Evolutionary conservation across 2,113 vertebrate species (phyloP).

Genomic region (Ciconia boyciana): DNA sequence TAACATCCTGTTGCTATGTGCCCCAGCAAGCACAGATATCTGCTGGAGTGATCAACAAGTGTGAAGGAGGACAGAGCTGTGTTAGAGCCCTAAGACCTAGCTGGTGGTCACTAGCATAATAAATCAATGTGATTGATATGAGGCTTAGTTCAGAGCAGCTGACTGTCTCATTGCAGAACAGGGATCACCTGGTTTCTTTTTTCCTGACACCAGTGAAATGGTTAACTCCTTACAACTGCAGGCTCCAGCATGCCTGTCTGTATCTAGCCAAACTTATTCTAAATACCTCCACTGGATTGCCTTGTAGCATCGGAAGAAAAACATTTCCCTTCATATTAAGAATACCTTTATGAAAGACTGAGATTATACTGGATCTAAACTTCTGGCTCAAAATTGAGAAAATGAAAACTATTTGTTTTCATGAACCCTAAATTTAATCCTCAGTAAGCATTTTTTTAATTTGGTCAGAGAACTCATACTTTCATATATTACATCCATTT

Average conservation of each 20-base stretch:
- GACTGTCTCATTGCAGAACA: background rate
- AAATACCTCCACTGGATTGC: background rate
- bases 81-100: background rate
- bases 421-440: background rate
- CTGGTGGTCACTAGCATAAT: background rate
- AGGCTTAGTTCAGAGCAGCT: background rate
- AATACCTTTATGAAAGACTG: background rate
- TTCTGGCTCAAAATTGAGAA: background rate
- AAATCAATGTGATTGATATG: background rate
- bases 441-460: background rate
- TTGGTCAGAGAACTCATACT: background rate
- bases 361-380: background rate
- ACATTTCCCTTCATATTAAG: background rate
- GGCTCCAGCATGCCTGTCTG: background rate
- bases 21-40: background rate
- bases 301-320: accelerated
- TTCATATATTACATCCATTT: background rate
- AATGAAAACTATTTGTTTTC: background rate
- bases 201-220: background rate
- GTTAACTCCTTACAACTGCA: background rate
- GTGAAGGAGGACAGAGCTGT: background rate
- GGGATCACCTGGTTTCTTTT: background rate
- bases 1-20: background rate
- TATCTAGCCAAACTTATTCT: background rate
- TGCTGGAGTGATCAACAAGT: background rate